A percentile compares a stretch with the other conserved stretches of the same genome.
Conservation (phyloP, 2,888 invertebrate genomes). For the Rhagophthalmus giganteus region DNA sequence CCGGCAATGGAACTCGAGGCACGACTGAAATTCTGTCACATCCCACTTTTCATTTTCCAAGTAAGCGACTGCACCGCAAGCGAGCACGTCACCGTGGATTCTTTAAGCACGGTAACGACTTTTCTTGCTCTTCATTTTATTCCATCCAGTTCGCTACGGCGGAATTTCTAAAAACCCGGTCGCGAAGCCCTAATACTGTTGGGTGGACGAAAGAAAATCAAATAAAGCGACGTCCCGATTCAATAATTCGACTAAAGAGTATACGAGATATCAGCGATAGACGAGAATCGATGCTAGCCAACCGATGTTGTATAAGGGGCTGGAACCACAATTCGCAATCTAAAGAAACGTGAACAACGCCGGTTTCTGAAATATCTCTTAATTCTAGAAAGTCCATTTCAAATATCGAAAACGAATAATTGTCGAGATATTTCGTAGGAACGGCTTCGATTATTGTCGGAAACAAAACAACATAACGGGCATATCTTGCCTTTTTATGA, state of each 20-base stretch:
- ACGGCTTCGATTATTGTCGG: neutral
- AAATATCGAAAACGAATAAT: no score
- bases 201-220: slow-evolving; percentile 23
- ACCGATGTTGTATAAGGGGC: neutral
- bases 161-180: slow-evolving; percentile 19
- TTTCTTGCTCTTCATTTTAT: slow-evolving; percentile 21
- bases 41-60: slow-evolving; percentile 23
- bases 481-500: neutral
- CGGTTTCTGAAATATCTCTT: no score
- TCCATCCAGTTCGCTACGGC: slow-evolving; percentile 11
- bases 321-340: no score
- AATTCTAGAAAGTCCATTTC: no score
- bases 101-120: slow-evolving; percentile 18
- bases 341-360: no score
- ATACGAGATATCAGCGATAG: slow-evolving; percentile 10
- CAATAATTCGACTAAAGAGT: slow-evolving; percentile 20
- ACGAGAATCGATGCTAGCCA: slow-evolving; percentile 7
- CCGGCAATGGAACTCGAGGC: slow-evolving; percentile 11
- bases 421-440: no score
- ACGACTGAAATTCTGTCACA: slow-evolving; percentile 21
- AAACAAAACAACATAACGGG: neutral
- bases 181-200: slow-evolving; percentile 19
- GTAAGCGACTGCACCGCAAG: slow-evolving; percentile 12
- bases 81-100: slow-evolving; percentile 19
- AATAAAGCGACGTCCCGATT: slow-evolving; percentile 20